Evolutionary conservation across 1,140 invertebrate species (phyloP).

Genomic region (Tribolium castaneum): DNA sequence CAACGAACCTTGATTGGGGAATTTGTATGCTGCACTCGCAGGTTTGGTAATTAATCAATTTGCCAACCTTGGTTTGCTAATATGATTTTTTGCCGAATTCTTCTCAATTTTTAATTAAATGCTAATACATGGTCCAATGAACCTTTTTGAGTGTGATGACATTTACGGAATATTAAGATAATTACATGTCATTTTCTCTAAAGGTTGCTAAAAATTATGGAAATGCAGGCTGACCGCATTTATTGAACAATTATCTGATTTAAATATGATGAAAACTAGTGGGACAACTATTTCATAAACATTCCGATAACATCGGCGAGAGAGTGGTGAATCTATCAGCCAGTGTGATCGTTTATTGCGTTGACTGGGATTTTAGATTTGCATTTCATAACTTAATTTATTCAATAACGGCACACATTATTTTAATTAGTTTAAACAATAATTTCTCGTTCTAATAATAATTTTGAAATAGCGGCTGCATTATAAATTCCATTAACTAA

Average conservation of each 20-base stretch:
- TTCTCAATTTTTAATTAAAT: constrained; percentile 3
- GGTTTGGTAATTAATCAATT: constrained; percentile 11
- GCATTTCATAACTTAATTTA: neutral
- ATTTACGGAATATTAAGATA: constrained; percentile 18
- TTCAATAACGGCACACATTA: neutral
- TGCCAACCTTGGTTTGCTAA: constrained; percentile 11
- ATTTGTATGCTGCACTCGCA: constrained; percentile 14
- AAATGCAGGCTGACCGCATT: neutral
- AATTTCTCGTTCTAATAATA: neutral
- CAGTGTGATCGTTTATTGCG: neutral
- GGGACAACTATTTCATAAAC: neutral
- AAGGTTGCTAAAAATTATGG: constrained; percentile 22
- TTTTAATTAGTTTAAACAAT: neutral
- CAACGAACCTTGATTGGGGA: constrained; percentile 16
- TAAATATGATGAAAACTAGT: neutral
- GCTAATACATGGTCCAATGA: constrained; percentile 19
- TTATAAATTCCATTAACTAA: neutral
- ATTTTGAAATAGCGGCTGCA: neutral
- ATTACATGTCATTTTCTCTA: constrained; percentile 24
- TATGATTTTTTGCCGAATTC: neutral
- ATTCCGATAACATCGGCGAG: neutral
- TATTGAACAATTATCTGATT: constrained; percentile 2
- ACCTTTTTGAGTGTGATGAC: constrained; percentile 20
- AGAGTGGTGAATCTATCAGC: neutral
- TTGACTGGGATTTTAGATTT: neutral